Evolutionary conservation across 2,888 invertebrate species (phyloP).

Genomic region (Ganaspis brasiliensis): DNA sequence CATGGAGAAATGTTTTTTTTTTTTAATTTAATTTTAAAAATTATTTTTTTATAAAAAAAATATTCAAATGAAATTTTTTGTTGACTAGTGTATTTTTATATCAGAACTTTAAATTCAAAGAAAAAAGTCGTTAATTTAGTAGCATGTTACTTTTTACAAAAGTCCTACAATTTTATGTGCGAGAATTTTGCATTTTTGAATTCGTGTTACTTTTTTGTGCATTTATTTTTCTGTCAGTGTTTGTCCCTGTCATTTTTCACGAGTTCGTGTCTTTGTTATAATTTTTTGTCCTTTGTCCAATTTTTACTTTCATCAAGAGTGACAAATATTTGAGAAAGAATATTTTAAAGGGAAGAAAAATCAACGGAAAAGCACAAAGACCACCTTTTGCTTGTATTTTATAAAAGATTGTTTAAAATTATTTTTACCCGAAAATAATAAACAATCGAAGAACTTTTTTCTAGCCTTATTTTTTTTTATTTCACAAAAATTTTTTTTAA

Average conservation of each 20-base stretch:
- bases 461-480: too few relatives aligned
- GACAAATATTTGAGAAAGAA: neutral
- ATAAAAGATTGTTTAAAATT: neutral
- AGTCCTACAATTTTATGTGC: neutral
- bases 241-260: neutral
- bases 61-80: too few relatives aligned
- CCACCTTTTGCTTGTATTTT: slow-evolving; percentile 17
- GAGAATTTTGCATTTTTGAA: slow-evolving; percentile 6
- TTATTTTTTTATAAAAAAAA: too few relatives aligned
- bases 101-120: too few relatives aligned
- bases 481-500: neutral
- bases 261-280: neutral
- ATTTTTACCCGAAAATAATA: too few relatives aligned
- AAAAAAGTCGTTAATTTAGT: neutral
- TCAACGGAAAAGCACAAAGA: neutral
- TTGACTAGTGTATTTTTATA: too few relatives aligned
- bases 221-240: slow-evolving; percentile 1
- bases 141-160: neutral
- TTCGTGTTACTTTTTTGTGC: slow-evolving; percentile 27
- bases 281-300: slow-evolving; percentile 6
- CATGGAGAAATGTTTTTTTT: neutral
- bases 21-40: too few relatives aligned
- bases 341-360: neutral
- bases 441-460: too few relatives aligned
- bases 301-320: neutral